Percentiles rank a stretch among this genome's conserved stretches.
Conservation (phyloP, 2,888 invertebrate genomes). For the Cheilosia impressa region DNA sequence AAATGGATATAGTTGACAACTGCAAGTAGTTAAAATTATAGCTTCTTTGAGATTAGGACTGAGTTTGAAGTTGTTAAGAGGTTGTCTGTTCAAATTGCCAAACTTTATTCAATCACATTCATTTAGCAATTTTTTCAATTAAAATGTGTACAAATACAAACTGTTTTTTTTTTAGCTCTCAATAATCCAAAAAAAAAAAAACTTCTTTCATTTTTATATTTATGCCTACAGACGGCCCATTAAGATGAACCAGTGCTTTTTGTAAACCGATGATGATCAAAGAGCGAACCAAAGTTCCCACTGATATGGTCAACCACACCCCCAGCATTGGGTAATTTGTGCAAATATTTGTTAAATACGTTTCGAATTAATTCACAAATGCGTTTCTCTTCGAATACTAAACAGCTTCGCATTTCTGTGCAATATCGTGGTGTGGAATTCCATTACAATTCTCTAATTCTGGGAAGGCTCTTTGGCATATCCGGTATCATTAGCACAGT, state of each 20-base stretch:
- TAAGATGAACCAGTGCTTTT: background rate
- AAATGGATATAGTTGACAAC: no score
- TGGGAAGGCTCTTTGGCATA: constrained; percentile 47
- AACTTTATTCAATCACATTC: no score
- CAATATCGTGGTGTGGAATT: constrained; percentile 32
- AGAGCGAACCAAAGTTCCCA: constrained; percentile 21
- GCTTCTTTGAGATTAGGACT: no score
- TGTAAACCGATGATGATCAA: constrained; percentile 13
- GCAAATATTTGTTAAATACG: constrained; percentile 55
- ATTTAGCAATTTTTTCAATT: no score
- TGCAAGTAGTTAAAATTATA: no score
- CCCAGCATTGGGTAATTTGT: constrained; percentile 38
- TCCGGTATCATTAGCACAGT: constrained; percentile 46
- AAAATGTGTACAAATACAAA: no score
- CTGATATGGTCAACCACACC: constrained; percentile 18
- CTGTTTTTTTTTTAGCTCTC: no score
- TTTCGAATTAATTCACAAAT: constrained; percentile 41
- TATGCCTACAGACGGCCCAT: no score
- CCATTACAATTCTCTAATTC: constrained; percentile 54
- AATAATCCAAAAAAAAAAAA: no score
- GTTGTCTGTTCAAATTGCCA: no score
- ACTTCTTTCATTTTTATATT: no score
- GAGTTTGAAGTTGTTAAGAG: no score
- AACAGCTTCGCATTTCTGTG: constrained; percentile 34
- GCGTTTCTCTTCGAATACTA: constrained; percentile 23